phyloP scores from a whole-genome alignment of 2,888 invertebrate genomes.

The Dryococelus australis region DNA sequence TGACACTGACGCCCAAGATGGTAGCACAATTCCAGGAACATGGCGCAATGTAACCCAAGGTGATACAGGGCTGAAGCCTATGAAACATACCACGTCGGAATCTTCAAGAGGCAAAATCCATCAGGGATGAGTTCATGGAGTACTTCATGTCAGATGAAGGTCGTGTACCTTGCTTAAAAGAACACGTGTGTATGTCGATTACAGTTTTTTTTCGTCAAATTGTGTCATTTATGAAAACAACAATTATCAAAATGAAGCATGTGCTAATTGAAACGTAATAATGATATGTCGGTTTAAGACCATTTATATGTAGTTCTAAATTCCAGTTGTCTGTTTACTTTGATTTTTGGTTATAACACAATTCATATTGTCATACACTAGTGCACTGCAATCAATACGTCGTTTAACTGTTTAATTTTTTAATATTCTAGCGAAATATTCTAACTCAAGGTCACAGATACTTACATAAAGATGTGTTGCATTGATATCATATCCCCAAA shows the following conservation, averaged over 20 bases:
- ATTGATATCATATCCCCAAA: not conserved
- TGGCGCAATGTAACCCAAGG: constrained; percentile 42
- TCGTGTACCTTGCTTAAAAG: not conserved
- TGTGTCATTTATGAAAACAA: no score
- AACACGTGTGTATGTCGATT: no score
- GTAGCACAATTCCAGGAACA: constrained; percentile 44
- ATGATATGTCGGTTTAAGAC: no score
- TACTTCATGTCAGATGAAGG: constrained; percentile 8
- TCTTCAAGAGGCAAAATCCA: not conserved
- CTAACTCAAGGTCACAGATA: not conserved
- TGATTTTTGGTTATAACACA: no score
- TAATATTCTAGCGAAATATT: not conserved
- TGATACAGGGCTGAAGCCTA: not conserved
- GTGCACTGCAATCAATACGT: not conserved
- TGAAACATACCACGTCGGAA: constrained; percentile 17
- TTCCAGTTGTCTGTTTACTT: no score
- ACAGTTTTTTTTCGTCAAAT: no score
- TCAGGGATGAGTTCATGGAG: not conserved
- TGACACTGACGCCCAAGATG: constrained; percentile 45
- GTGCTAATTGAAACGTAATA: no score
- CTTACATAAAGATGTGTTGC: not conserved
- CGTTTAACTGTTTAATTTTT: not conserved
- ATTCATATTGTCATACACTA: no score
- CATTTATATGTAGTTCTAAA: no score
- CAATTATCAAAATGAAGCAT: no score